These are phyloP conservation scores for Hartigia nigra DNA, from an alignment of 2,888 invertebrate species.

Conservation along the genomic window DNA sequence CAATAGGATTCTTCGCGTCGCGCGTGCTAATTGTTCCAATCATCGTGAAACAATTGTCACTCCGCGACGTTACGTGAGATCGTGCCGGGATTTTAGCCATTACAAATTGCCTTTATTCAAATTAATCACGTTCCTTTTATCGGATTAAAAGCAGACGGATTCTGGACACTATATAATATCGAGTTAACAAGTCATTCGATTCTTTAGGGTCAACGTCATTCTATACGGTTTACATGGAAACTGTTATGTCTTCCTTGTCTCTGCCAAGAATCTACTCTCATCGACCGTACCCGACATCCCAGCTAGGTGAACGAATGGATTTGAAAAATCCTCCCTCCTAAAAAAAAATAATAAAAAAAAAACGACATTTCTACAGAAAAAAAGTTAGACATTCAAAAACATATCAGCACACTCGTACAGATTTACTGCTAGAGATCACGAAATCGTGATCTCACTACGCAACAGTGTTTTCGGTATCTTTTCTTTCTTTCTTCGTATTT, in stretches of 20 bases:
- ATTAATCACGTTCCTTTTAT: slow-evolving; percentile 14
- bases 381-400: neutral
- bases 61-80: slow-evolving; percentile 7
- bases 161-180: neutral
- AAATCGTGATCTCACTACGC: neutral
- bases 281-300: neutral
- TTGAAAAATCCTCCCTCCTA: neutral
- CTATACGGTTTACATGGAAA: neutral
- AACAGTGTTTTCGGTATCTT: neutral
- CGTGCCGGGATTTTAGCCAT: neutral
- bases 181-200: neutral
- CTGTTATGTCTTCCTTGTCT: neutral
- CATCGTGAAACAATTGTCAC: slow-evolving; percentile 1
- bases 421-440: neutral
- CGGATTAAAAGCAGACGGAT: neutral
- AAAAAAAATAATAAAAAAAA: no score
- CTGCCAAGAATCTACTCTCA: neutral
- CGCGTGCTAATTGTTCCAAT: slow-evolving; percentile 19
- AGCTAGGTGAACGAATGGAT: neutral
- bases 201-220: neutral
- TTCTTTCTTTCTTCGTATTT: neutral
- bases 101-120: slow-evolving; percentile 9
- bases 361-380: neutral
- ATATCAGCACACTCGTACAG: neutral
- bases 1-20: slow-evolving; percentile 8